phyloP scores from a whole-genome alignment of 2,797 vertebrate genomes.

The Oophaga sylvatica region DNA sequence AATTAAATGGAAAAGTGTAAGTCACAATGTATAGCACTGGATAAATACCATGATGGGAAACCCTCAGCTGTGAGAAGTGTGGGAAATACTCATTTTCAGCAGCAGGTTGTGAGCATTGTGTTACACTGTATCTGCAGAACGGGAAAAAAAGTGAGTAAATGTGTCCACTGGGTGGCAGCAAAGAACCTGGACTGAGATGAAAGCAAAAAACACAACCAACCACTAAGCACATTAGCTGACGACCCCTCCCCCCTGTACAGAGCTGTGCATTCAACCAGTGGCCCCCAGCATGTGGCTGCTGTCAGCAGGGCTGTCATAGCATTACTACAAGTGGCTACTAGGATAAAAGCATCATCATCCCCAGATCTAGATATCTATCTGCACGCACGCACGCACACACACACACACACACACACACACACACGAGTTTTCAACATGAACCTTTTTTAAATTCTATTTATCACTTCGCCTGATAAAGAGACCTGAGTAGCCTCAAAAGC shows the following conservation, averaged over 20 bases:
- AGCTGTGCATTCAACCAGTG: neutral
- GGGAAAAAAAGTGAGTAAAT: neutral
- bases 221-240: neutral
- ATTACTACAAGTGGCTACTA: neutral
- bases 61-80: neutral
- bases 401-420: too few relatives aligned
- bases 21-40: neutral
- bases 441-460: too few relatives aligned
- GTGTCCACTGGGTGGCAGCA: constrained; percentile 70
- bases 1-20: neutral
- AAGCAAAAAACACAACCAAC: too few relatives aligned
- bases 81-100: neutral
- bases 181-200: constrained; percentile 63
- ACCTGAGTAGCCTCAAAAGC: too few relatives aligned
- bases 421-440: too few relatives aligned
- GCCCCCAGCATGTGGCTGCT: neutral
- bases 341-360: neutral
- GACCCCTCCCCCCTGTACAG: neutral
- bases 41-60: neutral
- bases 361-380: too few relatives aligned
- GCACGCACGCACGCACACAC: too few relatives aligned
- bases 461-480: too few relatives aligned
- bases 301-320: neutral
- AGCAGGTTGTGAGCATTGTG: neutral
- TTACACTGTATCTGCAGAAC: neutral